Evolutionary conservation across 2,888 invertebrate genomes (phyloP).

Genomic region (Synergus laeviventris): DNA sequence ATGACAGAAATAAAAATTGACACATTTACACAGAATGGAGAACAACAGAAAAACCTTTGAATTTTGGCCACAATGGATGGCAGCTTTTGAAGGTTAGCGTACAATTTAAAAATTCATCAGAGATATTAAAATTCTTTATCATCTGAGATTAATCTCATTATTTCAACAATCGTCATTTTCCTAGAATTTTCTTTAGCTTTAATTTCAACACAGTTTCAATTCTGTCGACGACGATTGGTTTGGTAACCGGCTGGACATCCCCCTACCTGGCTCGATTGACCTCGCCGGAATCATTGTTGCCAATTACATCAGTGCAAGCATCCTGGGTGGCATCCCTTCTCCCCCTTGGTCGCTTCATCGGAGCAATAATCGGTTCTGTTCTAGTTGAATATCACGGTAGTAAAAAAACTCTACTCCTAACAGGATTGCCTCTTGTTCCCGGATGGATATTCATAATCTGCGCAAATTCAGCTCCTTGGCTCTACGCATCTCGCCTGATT

Average conservation of each 20-base stretch:
- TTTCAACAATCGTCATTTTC: no score
- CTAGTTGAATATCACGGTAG: slow-evolving; percentile 55
- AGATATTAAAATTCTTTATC: no score
- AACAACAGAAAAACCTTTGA: slow-evolving; percentile 18
- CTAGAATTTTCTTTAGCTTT: neutral
- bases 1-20: no score
- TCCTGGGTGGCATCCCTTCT: slow-evolving; percentile 64
- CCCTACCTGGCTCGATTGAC: slow-evolving; percentile 63
- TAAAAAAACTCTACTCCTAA: slow-evolving; percentile 56
- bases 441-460: slow-evolving; percentile 58
- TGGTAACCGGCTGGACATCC: slow-evolving; percentile 61
- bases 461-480: slow-evolving; percentile 56
- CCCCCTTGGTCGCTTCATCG: slow-evolving; percentile 59
- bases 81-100: slow-evolving; percentile 32
- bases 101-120: neutral
- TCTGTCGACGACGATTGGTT: slow-evolving; percentile 57
- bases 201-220: slow-evolving; percentile 56
- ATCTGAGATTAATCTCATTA: no score
- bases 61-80: slow-evolving; percentile 41
- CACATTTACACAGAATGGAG: no score
- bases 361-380: slow-evolving; percentile 57
- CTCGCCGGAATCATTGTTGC: slow-evolving; percentile 51
- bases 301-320: slow-evolving; percentile 54
- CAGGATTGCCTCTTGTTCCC: slow-evolving; percentile 55
- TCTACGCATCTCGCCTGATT: slow-evolving; percentile 57